Base-by-base conservation (phyloP, 2,797 vertebrate genomes). In the Labroides dimidiatus region DNA sequence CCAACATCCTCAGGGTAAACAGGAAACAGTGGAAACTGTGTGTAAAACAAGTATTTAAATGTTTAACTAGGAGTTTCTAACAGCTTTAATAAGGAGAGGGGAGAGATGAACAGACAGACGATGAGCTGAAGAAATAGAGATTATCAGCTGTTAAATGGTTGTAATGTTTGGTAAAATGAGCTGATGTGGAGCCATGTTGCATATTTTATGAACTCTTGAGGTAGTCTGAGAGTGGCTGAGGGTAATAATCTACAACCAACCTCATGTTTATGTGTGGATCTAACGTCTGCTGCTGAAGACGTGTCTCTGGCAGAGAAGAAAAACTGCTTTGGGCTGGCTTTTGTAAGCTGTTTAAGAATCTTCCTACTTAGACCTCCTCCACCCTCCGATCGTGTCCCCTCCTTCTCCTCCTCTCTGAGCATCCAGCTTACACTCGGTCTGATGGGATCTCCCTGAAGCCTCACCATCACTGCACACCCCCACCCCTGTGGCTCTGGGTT, bases 401-500 rank as follows among this genome's bases (percentile, higher is more conserved):
- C 62, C 81, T 62, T 50, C 48, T 77, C 69, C 53, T 37, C 72
- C 72, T 33, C 84, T 88, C 82, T 49, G 52, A 44, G 80, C 77
- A 71, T 75, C 56, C 41, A 24, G 21, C 62, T 67, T 55, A 69
- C 68, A 47, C 60, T 49, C 45, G 62, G 54, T 37, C 73, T 82
- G 81, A 82, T 65, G 78, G 72, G 82, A 81, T 74, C 73, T 55
- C 50, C 78, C 66, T 42, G 51, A 49, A 43, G 20, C 47, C 45
- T 43, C 57, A 19, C 48, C 63, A 52, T 50, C 71, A 27, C 57
- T 43, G n/a, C n/a, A n/a, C n/a, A n/a, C n/a, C n/a, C 11, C 16
- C 3, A 11, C 43, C 36, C 49, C 54, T 36, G 42, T 43, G 77
- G 85, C 80, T 82, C 55, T 69, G 87, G 86, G 81, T 86, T 42